phyloP scores from a whole-genome alignment of 2,888 invertebrate species.

The Sphaerophoria taeniata region DNA sequence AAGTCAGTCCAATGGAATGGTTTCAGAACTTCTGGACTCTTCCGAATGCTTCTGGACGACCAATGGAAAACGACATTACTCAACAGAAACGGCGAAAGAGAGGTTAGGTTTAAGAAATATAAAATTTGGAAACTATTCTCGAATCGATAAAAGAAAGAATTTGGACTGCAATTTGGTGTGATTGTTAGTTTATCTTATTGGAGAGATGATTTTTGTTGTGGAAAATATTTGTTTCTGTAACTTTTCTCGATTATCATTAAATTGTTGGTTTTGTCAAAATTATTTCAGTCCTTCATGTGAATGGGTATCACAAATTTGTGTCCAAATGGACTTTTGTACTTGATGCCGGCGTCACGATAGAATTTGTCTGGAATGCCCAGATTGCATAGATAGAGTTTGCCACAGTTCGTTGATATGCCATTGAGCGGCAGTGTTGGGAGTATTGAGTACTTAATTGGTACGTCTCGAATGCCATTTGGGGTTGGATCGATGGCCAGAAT shows the following conservation, averaged over 20 bases:
- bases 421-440: constrained; percentile 88
- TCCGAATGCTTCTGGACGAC: too few relatives aligned
- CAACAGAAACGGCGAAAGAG: too few relatives aligned
- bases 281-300: constrained; percentile 84
- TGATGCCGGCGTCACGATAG: constrained; percentile 89
- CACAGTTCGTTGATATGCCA: constrained; percentile 85
- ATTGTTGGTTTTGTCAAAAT: constrained; percentile 76
- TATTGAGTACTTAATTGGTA: constrained; percentile 87
- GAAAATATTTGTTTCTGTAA: constrained; percentile 67
- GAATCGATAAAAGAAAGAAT: neutral
- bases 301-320: constrained; percentile 92
- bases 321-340: constrained; percentile 93
- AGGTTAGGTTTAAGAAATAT: neutral
- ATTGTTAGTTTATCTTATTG: constrained; percentile 35
- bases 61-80: too few relatives aligned
- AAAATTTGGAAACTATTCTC: too few relatives aligned
- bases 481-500: constrained; percentile 91
- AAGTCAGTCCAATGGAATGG: constrained; percentile 12
- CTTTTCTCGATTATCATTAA: constrained; percentile 41
- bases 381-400: constrained; percentile 93
- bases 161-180: constrained; percentile 28
- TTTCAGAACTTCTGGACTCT: too few relatives aligned
- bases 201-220: constrained; percentile 30
- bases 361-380: constrained; percentile 91
- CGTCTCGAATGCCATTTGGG: constrained; percentile 86